phyloP scores from a whole-genome alignment of 2,113 vertebrate genomes.

The Neoarius graeffei region DNA sequence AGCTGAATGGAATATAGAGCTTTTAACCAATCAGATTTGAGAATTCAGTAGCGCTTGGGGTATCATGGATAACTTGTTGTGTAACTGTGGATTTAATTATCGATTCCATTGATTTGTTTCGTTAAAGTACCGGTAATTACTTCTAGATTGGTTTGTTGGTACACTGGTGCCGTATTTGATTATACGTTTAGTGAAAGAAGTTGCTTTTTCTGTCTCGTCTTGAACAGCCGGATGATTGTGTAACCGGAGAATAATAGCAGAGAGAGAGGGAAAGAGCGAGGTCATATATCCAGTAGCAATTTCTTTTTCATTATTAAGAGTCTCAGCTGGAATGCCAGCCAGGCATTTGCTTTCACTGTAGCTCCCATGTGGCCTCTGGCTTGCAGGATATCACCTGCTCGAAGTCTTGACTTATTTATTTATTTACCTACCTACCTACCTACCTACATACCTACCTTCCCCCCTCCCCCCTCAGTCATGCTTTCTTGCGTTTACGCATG shows the following conservation, averaged over 20 bases:
- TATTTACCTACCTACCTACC: too few species aligned
- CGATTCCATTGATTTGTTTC: neutral
- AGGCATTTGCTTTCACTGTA: slow-evolving; percentile 33
- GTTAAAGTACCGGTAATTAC: neutral
- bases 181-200: neutral
- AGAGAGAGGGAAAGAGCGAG: slow-evolving; percentile 17
- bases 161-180: neutral
- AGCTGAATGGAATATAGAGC: neutral
- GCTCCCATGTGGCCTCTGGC: slow-evolving; percentile 43
- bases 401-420: neutral
- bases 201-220: neutral
- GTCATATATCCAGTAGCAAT: slow-evolving; percentile 27
- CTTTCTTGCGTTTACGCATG: slow-evolving; percentile 28
- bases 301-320: slow-evolving; percentile 48
- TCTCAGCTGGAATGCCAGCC: slow-evolving; percentile 42
- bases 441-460: too few species aligned
- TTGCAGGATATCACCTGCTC: slow-evolving; percentile 38
- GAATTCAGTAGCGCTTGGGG: neutral
- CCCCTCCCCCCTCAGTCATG: slow-evolving; percentile 23
- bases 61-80: neutral
- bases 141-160: neutral
- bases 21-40: neutral
- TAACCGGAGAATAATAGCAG: slow-evolving; percentile 4
- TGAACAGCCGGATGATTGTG: neutral
- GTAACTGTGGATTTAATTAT: neutral